These are phyloP conservation scores for Colinus virginianus DNA, from an alignment of 2,113 vertebrate species.

Conservation along the genomic window DNA sequence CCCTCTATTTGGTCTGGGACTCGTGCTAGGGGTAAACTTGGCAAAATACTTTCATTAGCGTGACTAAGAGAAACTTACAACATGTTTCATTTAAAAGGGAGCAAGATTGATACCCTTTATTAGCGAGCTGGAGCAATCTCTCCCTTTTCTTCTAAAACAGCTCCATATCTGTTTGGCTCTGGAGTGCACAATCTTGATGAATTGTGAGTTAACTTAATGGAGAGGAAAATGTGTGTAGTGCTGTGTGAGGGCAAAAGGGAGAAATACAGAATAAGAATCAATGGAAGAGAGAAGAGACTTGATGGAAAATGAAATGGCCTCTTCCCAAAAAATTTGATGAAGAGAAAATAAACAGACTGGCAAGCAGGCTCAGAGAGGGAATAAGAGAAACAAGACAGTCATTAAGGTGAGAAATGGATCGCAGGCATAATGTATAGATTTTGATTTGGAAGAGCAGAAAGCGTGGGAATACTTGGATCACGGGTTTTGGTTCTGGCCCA, in stretches of 20 bases:
- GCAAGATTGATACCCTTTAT: conserved; percentile 64
- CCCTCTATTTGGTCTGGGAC: background rate
- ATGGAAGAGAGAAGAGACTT: conserved; percentile 40
- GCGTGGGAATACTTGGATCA: background rate
- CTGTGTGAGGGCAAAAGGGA: conserved; percentile 46
- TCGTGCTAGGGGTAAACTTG: conserved; percentile 44
- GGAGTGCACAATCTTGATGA: conserved; percentile 58
- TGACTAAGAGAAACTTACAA: conserved; percentile 63
- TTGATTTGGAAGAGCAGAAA: background rate
- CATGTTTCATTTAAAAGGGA: conserved; percentile 67
- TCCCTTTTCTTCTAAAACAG: conserved; percentile 48
- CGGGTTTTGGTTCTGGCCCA: background rate
- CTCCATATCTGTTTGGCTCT: conserved; percentile 68
- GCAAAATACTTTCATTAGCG: conserved; percentile 62
- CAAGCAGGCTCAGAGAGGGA: background rate
- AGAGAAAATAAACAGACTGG: conserved; percentile 47
- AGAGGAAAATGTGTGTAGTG: conserved; percentile 65
- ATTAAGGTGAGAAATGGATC: background rate
- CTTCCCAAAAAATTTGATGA: conserved; percentile 24
- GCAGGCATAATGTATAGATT: background rate
- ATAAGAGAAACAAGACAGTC: background rate
- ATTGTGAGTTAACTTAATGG: conserved; percentile 75
- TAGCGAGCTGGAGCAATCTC: conserved; percentile 48
- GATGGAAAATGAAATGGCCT: conserved; percentile 64
- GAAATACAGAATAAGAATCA: conserved; percentile 59